These are phyloP conservation scores for Petrophora chlorosata DNA, from an alignment of 2,888 invertebrate genomes.

Conservation along the genomic window DNA sequence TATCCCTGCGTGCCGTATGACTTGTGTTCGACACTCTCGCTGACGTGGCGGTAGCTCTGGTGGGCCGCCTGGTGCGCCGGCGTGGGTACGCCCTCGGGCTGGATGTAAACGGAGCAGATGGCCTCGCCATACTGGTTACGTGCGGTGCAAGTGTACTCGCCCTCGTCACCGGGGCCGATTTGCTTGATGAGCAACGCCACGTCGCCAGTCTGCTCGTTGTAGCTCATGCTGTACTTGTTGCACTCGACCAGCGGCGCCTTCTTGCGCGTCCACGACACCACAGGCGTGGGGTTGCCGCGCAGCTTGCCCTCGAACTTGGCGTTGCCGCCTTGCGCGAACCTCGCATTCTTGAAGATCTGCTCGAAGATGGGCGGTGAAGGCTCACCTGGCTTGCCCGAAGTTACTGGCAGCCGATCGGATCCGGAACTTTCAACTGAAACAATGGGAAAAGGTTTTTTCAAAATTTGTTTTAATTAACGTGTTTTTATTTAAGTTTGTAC, in stretches of 20 bases:
- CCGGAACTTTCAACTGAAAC: constrained; percentile 86
- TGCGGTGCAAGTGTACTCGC: constrained; percentile 97
- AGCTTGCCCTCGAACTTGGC: constrained; percentile 96
- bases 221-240: constrained; percentile 94
- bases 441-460: constrained; percentile 50
- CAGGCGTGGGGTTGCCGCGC: constrained; percentile 95
- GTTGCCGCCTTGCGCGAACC: constrained; percentile 97
- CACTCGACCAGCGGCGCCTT: constrained; percentile 92
- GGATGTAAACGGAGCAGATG: constrained; percentile 97
- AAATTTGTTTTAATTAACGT: no score
- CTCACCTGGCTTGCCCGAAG: constrained; percentile 85
- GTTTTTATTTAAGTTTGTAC: no score
- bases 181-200: constrained; percentile 96
- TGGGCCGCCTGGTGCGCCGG: constrained; percentile 84
- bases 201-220: constrained; percentile 95
- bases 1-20: constrained; percentile 84
- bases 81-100: constrained; percentile 92
- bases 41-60: constrained; percentile 86
- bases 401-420: constrained; percentile 72
- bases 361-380: constrained; percentile 97
- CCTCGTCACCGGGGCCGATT: constrained; percentile 97
- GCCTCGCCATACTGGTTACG: constrained; percentile 98
- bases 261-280: constrained; percentile 95
- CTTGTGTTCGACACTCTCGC: constrained; percentile 85
- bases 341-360: constrained; percentile 96